Evolutionary conservation across 1,140 invertebrate genomes (phyloP).

Genomic region (Diprion similis): DNA sequence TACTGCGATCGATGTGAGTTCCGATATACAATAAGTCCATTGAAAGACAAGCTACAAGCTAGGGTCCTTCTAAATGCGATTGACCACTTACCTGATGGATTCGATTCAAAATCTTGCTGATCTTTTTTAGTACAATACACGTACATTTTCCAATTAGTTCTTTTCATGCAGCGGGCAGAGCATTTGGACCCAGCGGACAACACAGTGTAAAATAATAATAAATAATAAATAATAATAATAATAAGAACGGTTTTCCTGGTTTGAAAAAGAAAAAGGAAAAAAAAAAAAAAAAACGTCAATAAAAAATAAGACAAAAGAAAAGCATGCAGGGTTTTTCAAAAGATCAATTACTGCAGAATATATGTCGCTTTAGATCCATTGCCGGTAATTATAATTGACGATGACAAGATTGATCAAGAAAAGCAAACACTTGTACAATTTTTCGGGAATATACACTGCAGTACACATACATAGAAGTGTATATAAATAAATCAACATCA

Average conservation of each 20-base stretch:
- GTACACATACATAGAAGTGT: no score
- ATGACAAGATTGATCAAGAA: no score
- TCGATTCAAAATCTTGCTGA: conserved; percentile 4
- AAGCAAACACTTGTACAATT: no score
- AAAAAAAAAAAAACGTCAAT: no score
- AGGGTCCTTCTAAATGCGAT: conserved; percentile 39
- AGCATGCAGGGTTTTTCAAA: conserved; percentile 43
- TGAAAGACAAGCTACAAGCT: neutral
- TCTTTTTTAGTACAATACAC: conserved; percentile 28
- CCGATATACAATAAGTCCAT: neutral
- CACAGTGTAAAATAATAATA: conserved; percentile 46
- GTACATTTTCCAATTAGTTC: conserved; percentile 44
- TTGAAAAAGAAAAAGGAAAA: neutral
- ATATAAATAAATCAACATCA: no score
- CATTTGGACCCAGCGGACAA: conserved; percentile 42
- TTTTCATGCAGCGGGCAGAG: conserved; percentile 46
- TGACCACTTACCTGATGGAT: conserved; percentile 30
- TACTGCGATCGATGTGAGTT: no score
- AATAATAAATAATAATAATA: conserved; percentile 14
- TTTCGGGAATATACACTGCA: no score
- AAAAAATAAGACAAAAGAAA: conserved; percentile 28
- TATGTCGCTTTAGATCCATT: no score
- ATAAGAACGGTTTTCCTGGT: neutral
- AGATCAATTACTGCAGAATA: no score
- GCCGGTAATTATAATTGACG: no score